Conservation (phyloP, 2,888 invertebrate genomes). For the Gisinianus flammeolus region DNA sequence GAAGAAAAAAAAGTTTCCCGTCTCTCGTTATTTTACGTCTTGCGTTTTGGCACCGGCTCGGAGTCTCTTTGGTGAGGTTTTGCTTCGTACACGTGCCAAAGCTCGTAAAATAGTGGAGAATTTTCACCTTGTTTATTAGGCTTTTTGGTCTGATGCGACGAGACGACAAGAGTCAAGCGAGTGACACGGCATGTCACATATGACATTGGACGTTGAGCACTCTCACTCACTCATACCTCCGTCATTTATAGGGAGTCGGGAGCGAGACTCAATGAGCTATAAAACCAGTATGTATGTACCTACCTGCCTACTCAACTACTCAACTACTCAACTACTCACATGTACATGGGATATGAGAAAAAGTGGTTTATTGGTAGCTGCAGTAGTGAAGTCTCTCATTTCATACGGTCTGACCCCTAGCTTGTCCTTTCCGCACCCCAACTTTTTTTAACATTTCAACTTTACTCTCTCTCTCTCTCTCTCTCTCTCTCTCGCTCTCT, state of each 20-base stretch:
- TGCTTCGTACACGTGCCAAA: background rate
- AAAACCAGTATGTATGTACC: background rate
- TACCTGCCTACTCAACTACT: no score
- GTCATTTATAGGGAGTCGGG: no score
- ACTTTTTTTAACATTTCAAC: background rate
- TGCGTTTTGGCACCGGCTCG: background rate
- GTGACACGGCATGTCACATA: background rate
- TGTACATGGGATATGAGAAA: no score
- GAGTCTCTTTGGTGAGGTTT: background rate
- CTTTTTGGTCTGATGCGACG: constrained; percentile 16
- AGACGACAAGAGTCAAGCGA: constrained; percentile 1
- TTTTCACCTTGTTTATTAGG: constrained; percentile 1
- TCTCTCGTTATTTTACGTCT: background rate
- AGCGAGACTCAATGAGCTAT: no score
- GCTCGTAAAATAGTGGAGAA: constrained; percentile 7
- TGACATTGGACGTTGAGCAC: constrained; percentile 11
- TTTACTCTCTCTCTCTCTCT: constrained; percentile 9
- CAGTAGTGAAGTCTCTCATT: constrained; percentile 6
- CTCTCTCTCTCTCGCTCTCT: no score
- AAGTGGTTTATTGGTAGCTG: constrained; percentile 4
- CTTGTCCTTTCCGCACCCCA: background rate
- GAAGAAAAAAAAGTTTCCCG: background rate
- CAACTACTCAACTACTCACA: no score
- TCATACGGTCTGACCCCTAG: background rate
- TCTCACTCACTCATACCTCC: background rate